Evolutionary conservation across 2,113 vertebrate genomes (phyloP), one percentile per base, ranked within the genome.

Genomic region (Hyperoodon ampullatus): DNA sequence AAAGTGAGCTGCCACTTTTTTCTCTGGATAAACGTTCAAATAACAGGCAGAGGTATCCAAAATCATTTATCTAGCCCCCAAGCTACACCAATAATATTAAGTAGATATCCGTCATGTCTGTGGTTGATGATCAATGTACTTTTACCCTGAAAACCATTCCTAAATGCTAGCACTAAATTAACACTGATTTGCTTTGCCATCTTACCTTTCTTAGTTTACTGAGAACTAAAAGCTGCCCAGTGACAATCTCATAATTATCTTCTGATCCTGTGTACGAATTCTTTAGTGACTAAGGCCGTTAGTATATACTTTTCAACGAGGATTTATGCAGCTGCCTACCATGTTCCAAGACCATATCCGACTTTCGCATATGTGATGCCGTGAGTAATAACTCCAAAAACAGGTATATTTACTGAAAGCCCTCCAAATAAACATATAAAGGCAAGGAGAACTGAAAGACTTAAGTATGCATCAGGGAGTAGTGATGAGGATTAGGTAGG

Each of bases 181-280:
- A 35, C 21, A 95, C 10, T 11, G 1, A 86, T 50, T 90, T 90
- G 68, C 28, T 81, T 89, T 86, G n/a, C 33, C 61, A 47, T 63
- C 33, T 71, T 65, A 89, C 18, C 30, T 55, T 77, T 80, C 6
- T 80, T n/a, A 68, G 9, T 70, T 89, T 63, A 93, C 58, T 2
- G 16, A 94, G 94, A 96, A 92, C 86, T 55, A 96, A n/a, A 86
- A 58, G 28, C 65, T 95, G 4, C 33, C 53, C 10, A 75, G 35
- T 75, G 13, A 89, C 8, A 44, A 70, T 39, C 14, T 50, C 44
- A 19, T 70, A 74, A 94, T 86, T 82, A 83, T 58, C 63, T 93
- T 91, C 75, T 92, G 42, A 71, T 82, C 18, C 60, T 75, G 66
- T 2, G 35, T 71, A 88, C 3, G 11, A 24, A 15, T 55, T 86